Evolutionary conservation across 92 coral and sea anemone species (phyloP), one percentile per base, ranked within the genome.

Genomic region (Epizoanthus scotinus): DNA sequence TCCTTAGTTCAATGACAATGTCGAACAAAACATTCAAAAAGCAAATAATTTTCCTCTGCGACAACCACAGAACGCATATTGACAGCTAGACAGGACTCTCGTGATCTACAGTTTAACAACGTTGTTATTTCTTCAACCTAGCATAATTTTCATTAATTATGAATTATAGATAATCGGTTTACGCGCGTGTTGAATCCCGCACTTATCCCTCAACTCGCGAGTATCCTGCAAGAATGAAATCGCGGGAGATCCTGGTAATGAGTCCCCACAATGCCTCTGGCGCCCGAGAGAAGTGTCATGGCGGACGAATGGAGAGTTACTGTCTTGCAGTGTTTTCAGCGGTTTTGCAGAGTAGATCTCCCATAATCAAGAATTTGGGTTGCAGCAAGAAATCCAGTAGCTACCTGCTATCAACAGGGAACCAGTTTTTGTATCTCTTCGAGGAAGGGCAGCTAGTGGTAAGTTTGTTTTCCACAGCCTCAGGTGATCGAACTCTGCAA

Each of bases 351-450:
- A 10, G 10, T 42, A 66, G 67, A 22, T 58, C 55, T 74, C 80
- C 80, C 14, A 5, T 58, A 36, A 34, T 74, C 38, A 56, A 58
- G 63, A 8, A 31, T 31, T 38, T 74, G 20, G 21, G 24, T 1
- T 18, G 31, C 50, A 56, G 62, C 14, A 31, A 13, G 54, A 13
- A 25, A 21, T 6, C 53, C 21, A 38, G 21, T 0, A 0, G 67
- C 21, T 15, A 56, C 8, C 42, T 74, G 13, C 67, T 74, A 38
- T 74, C 80, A 19, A 74, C 80, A 57, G 80, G 80, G 47, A 74
- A 74, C 58, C 67, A 21, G 0, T 57, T 59, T 74, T 62, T 74
- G 55, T 74, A 74, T 25, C 80, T 58, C 22, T 74, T 74, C 10
- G 67, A 59, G 53, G 80, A 74, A 22, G 67, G 17, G 13, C 20